Evolutionary conservation across 2,888 invertebrate species (phyloP).

Genomic region (Protophormia terraenovae): DNA sequence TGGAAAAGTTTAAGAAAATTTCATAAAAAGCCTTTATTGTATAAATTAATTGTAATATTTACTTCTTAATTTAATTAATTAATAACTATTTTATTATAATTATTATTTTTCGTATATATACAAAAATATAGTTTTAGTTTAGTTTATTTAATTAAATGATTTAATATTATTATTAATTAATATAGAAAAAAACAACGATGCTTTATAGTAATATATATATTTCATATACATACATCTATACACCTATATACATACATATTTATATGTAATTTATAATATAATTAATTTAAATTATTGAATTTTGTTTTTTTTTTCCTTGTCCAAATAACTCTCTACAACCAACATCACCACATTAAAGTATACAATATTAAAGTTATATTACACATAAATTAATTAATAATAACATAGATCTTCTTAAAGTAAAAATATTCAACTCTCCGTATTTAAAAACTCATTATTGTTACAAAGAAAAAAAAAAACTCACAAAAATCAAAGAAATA

Average conservation of each 20-base stretch:
- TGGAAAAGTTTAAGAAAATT: constrained; percentile 41
- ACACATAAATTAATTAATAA: not conserved
- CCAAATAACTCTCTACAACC: not conserved
- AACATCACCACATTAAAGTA: constrained; percentile 23
- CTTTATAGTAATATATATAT: constrained; percentile 64
- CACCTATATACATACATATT: constrained; percentile 33
- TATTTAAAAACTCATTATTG: constrained; percentile 54
- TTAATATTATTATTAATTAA: constrained; percentile 46
- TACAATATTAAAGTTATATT: constrained; percentile 28
- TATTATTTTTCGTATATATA: constrained; percentile 45
- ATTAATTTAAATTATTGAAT: constrained; percentile 64
- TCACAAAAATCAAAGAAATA: constrained; percentile 20
- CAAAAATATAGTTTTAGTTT: constrained; percentile 60
- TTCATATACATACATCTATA: constrained; percentile 18
- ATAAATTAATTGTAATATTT: constrained; percentile 68
- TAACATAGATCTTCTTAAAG: constrained; percentile 39
- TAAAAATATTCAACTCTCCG: constrained; percentile 29
- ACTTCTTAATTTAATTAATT: constrained; percentile 53
- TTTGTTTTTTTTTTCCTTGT: constrained; percentile 22
- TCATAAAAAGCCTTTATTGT: constrained; percentile 65
- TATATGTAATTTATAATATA: constrained; percentile 35
- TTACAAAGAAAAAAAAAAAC: constrained; percentile 29
- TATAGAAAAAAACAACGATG: constrained; percentile 67
- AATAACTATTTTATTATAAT: constrained; percentile 38
- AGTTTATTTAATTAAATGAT: constrained; percentile 59